Percentiles rank a stretch among this genome's conserved stretches.
phyloP scores from a whole-genome alignment of 2,888 invertebrate genomes.

The Rhagophthalmus giganteus region DNA sequence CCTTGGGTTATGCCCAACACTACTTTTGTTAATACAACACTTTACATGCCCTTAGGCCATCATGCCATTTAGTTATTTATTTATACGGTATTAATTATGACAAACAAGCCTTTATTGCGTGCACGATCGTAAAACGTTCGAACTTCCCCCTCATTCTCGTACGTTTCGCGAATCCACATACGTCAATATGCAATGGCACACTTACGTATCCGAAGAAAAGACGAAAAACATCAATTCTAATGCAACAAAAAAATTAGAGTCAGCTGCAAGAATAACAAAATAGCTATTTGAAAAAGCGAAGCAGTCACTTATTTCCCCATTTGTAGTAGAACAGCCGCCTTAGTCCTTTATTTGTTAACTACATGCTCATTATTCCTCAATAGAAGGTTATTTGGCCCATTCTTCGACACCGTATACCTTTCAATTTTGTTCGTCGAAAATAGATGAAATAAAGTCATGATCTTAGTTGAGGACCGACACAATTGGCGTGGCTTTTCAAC shows the following conservation, averaged over 20 bases:
- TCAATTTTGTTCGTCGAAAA: constrained; percentile 40
- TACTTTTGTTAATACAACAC: constrained; percentile 50
- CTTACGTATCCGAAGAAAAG: constrained; percentile 19
- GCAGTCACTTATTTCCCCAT: constrained; percentile 49
- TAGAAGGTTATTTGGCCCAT: constrained; percentile 41
- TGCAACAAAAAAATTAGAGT: constrained; percentile 37
- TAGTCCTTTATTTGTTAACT: constrained; percentile 44
- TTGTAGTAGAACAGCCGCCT: constrained; percentile 43
- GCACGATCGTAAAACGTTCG: constrained; percentile 13
- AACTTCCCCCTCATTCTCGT: constrained; percentile 7
- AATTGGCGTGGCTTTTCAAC: constrained; percentile 42
- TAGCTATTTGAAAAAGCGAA: constrained; percentile 20
- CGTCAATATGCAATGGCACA: constrained; percentile 26
- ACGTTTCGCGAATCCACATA: neutral
- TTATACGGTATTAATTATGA: constrained; percentile 31
- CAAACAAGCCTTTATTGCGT: constrained; percentile 24
- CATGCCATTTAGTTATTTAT: constrained; percentile 46
- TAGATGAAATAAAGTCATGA: constrained; percentile 42
- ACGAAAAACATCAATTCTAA: constrained; percentile 37
- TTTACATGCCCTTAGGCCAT: constrained; percentile 48
- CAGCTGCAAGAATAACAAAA: constrained; percentile 42
- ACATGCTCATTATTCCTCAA: constrained; percentile 46
- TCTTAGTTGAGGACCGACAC: constrained; percentile 43
- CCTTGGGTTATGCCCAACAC: constrained; percentile 46
- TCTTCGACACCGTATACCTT: constrained; percentile 26